Base-by-base conservation (phyloP, 2,888 invertebrate species). In the Patella caerulea region DNA sequence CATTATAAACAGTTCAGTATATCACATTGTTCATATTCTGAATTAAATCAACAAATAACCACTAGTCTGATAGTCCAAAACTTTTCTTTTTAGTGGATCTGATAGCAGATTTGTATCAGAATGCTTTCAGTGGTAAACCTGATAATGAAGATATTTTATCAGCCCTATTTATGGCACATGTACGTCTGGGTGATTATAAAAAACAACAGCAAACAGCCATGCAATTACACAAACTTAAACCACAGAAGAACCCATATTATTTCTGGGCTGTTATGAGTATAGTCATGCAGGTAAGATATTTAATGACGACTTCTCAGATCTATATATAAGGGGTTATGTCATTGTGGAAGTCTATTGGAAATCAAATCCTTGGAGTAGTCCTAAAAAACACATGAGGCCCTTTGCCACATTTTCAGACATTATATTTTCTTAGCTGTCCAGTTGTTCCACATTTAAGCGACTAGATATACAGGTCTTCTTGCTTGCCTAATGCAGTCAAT, bases 231-330 rank as follows among this genome's bases (percentile, higher is more conserved):
- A 98, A 97, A 93, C 93, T 96, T 77, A 95, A 95, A 87, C 96
- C 96, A 3, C 81, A 86, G 74, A 98, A 98, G 91, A 97, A 97
- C 91, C 98, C 98, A 0, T 99, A 99, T 91, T 98, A 98, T 91
- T 98, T 97, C 91, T 99, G 99, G 99, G 96, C 97, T 29, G 96
- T 99, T 14, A 98, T 98, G 96, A 98, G 98, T 91, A 95, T 97
- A 85, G 95, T 98, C 34, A 94, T 98, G 93, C 98, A 98, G 94
- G 97, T 96, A 87, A 56, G 76, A 17, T 59, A 72, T 14, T 52
- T 9, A 34, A 15, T 73, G 71, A 24, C 7, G 56, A 45, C 9
- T 9, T 45, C 7, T 9, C 45, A 45, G 45, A 45, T 29, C 29
- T 29, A 29, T 45, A 45, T 45, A 45, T 45, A 45, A 34, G 34